phyloP scores from a whole-genome alignment of 2,113 vertebrate genomes.

The Tonatia bakeri region DNA sequence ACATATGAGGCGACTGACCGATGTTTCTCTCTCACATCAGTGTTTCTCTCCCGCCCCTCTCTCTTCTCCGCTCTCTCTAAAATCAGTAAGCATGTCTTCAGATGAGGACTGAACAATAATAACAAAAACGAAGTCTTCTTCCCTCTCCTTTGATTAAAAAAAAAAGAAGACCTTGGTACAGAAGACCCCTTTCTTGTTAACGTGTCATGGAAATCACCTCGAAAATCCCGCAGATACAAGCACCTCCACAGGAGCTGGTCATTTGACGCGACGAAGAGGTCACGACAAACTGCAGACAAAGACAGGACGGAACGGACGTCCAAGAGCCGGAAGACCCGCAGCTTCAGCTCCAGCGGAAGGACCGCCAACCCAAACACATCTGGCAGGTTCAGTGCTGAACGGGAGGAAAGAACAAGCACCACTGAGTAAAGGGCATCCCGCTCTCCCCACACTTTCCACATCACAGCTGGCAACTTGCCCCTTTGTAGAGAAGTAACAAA shows the following conservation, averaged over 20 bases:
- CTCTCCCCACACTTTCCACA: neutral
- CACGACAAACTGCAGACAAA: conserved; percentile 86
- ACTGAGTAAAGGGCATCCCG: neutral
- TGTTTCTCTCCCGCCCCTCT: neutral
- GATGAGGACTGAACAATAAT: no score
- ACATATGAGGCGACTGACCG: no score
- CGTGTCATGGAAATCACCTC: conserved; percentile 77
- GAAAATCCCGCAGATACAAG: conserved; percentile 89
- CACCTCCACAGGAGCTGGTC: conserved; percentile 94
- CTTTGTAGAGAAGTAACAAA: neutral
- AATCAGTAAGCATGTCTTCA: neutral
- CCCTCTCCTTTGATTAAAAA: no score
- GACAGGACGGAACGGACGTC: conserved; percentile 86
- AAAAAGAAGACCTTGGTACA: neutral
- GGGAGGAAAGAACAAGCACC: conserved; percentile 46
- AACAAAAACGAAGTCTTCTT: no score
- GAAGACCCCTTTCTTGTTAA: neutral
- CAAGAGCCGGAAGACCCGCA: conserved; percentile 90
- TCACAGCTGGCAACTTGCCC: neutral
- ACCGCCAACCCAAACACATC: conserved; percentile 90
- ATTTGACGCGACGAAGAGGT: conserved; percentile 80
- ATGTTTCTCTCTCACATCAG: neutral
- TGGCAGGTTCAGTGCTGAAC: conserved; percentile 90
- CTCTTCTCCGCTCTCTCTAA: neutral
- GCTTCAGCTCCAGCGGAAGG: conserved; percentile 92